A percentile compares a stretch with the other conserved stretches of the same genome.
Conservation (phyloP, 2,797 vertebrate species). For the Mergus octosetaceus region DNA sequence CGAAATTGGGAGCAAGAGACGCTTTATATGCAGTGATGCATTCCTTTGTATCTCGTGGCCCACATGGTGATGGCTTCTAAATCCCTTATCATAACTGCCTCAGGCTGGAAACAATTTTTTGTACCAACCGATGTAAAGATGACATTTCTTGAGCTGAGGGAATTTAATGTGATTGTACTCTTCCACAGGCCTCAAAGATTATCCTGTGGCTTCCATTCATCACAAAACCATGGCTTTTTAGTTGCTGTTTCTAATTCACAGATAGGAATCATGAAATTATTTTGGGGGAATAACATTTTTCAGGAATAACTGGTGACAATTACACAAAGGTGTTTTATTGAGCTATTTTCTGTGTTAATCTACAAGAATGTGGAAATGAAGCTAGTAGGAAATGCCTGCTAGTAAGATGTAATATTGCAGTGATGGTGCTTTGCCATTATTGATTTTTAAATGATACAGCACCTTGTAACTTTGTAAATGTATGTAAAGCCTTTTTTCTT, state of each 20-base stretch:
- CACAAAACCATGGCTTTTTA: not conserved
- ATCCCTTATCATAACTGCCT: constrained; percentile 64
- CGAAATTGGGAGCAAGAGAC: not conserved
- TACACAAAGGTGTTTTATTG: constrained; percentile 3
- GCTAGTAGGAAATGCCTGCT: not conserved
- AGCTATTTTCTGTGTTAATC: constrained; percentile 28
- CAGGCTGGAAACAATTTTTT: constrained; percentile 55
- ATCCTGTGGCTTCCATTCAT: constrained; percentile 43
- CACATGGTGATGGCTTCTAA: constrained; percentile 36
- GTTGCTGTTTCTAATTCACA: constrained; percentile 39
- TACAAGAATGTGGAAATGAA: not conserved
- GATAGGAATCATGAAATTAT: constrained; percentile 38
- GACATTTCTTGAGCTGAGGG: constrained; percentile 63
- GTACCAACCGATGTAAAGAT: constrained; percentile 48
- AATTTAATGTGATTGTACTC: constrained; percentile 53
- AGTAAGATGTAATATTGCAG: not conserved
- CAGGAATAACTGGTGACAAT: constrained; percentile 21
- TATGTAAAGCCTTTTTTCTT: not conserved
- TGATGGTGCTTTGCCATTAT: not conserved
- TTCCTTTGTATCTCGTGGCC: constrained; percentile 12
- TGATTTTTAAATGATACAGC: not conserved
- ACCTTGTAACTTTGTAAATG: not conserved
- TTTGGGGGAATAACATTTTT: not conserved
- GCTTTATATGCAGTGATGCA: not conserved
- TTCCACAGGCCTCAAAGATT: constrained; percentile 52